Evolutionary conservation across 1,140 invertebrate species (phyloP), one percentile per base, ranked within the genome.

Genomic region (Acromyrmex echinatior): DNA sequence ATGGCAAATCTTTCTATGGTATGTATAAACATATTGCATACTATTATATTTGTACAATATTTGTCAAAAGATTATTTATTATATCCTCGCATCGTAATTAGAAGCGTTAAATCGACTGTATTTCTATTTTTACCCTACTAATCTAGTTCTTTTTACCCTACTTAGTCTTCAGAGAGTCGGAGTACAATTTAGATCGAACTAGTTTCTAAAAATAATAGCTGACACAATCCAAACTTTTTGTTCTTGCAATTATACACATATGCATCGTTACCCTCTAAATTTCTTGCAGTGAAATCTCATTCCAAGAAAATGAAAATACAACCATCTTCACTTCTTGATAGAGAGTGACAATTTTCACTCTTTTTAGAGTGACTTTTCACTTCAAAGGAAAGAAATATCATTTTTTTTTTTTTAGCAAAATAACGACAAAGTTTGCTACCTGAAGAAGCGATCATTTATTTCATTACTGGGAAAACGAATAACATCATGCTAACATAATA

Each of bases 171-270:
- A 81, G 66, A 70, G 21, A 49, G 14, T 70, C 14, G 6, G 3
- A 2, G 14, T 45, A 39, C 53, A 16, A 68, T 88, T 60, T 60
- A 74, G 73, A 86, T 49, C 28, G 35, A 78, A 68, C 25, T 66
- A 51, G 31, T 71, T 81, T 78, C 89, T 82, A 90, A 82, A 90
- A 87, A 89, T 90, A 90, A 63, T 56, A 73, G 28, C 51, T 78
- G 73, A 89, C 86, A 53, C 28, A 66, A 31, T 77, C 60, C 56
- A 66, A 87, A 53, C 58, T 89, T 89, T 89, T 90, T 78, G 21
- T n/a, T n/a, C 49, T 49, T 28, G 49, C 70, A 81, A 77, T 21
- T 77, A 16, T 39, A 71, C 2, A 74, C 25, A 14, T 28, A 39
- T n/a, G n/a, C 14, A 9, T 80, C 35, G 35, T 39, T 39, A 39